phyloP scores from a whole-genome alignment of 1,140 invertebrate species.

The Drosophila pallidifrons region DNA sequence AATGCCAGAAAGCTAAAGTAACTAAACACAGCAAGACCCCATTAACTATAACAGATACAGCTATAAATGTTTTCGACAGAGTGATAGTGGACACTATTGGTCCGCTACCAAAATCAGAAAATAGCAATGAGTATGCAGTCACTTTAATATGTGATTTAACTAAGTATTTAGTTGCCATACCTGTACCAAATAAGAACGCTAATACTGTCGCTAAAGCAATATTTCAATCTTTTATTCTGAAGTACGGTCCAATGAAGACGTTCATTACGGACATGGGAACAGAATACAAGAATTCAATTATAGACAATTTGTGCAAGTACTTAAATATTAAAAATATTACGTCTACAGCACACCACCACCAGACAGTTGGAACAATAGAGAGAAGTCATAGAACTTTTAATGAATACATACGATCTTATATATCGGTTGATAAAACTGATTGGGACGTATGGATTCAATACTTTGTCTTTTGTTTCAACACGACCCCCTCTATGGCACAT shows the following conservation, averaged over 20 bases:
- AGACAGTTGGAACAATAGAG: constrained; percentile 26
- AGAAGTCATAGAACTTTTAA: constrained; percentile 34
- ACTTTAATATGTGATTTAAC: neutral
- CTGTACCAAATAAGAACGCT: constrained; percentile 39
- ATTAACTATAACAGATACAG: neutral
- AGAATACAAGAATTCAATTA: constrained; percentile 43
- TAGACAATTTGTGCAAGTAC: constrained; percentile 30
- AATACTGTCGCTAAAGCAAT: constrained; percentile 41
- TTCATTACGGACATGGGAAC: constrained; percentile 12
- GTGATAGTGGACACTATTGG: neutral
- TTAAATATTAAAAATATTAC: constrained; percentile 35
- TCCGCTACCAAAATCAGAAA: neutral
- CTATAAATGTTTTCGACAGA: neutral
- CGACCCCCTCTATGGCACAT: constrained; percentile 4
- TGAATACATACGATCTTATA: constrained; percentile 29
- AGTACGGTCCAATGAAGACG: constrained; percentile 26
- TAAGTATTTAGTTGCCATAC: neutral
- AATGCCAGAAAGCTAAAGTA: constrained; percentile 5
- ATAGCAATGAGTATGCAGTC: neutral
- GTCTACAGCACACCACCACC: constrained; percentile 14
- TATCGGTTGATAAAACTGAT: constrained; percentile 27
- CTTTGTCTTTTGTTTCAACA: constrained; percentile 31
- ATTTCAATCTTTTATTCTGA: constrained; percentile 33
- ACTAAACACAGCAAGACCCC: neutral
- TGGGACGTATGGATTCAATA: constrained; percentile 42